A percentile compares a stretch with the other conserved stretches of the same genome.
Evolutionary conservation across 2,797 vertebrate species (phyloP).

Genomic region (Manis javanica): DNA sequence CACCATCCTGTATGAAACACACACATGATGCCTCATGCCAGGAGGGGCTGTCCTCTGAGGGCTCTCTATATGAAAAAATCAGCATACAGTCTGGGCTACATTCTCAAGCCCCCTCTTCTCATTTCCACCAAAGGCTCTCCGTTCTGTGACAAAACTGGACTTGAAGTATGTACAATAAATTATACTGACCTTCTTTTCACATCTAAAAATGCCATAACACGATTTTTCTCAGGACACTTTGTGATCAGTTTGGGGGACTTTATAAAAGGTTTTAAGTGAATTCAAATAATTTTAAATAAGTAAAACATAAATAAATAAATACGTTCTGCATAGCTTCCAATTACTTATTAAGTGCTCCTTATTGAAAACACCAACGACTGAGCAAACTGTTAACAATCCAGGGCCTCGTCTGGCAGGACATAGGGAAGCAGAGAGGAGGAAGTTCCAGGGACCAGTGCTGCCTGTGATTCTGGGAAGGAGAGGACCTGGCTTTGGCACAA

Average conservation of each 20-base stretch:
- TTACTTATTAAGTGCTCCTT: not conserved
- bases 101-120: not conserved
- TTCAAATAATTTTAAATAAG: not conserved
- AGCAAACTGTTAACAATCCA: not conserved
- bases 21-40: not conserved
- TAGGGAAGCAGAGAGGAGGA: not conserved
- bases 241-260: not conserved
- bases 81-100: not conserved
- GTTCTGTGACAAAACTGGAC: slow-evolving; percentile 31
- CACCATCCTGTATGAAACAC: not conserved
- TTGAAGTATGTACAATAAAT: not conserved
- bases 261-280: slow-evolving; percentile 9
- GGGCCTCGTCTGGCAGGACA: not conserved
- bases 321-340: not conserved
- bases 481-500: not conserved
- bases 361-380: not conserved
- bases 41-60: not conserved
- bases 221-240: not conserved
- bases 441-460: not conserved
- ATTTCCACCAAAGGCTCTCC: not conserved
- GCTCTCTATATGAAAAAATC: not conserved
- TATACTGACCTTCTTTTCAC: not conserved
- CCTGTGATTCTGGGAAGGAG: not conserved
- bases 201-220: not conserved
- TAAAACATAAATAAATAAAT: not conserved